Conservation (phyloP, 2,797 vertebrate species). For the Alectoris magna region DNA sequence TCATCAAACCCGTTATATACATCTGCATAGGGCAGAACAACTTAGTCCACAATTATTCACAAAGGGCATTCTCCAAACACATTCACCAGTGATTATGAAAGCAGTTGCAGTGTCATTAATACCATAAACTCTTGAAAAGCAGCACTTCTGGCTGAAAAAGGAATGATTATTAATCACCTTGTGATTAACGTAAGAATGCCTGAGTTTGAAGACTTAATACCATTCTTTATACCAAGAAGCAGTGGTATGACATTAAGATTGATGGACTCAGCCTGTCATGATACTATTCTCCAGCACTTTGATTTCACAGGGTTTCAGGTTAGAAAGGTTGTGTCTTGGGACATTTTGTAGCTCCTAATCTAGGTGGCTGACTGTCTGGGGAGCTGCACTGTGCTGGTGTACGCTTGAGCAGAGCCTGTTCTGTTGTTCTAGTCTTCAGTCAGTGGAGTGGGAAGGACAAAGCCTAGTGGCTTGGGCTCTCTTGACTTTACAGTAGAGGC, state of each 20-base stretch:
- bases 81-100: neutral
- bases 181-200: neutral
- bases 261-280: neutral
- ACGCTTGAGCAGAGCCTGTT: neutral
- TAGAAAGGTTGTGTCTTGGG: neutral
- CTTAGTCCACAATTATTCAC: neutral
- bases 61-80: neutral
- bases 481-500: neutral
- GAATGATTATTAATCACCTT: neutral
- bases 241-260: neutral
- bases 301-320: neutral
- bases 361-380: neutral
- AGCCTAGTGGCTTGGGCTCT: neutral
- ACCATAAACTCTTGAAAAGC: neutral
- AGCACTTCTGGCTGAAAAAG: neutral
- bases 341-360: neutral
- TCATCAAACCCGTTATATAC: neutral
- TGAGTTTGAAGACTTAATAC: neutral
- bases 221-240: neutral
- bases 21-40: neutral
- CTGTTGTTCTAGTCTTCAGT: neutral
- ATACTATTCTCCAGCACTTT: neutral
- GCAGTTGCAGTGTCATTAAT: neutral
- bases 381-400: neutral
- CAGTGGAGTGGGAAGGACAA: neutral